Conservation (phyloP, 2,113 vertebrate genomes). For the Entelurus aequoreus region DNA sequence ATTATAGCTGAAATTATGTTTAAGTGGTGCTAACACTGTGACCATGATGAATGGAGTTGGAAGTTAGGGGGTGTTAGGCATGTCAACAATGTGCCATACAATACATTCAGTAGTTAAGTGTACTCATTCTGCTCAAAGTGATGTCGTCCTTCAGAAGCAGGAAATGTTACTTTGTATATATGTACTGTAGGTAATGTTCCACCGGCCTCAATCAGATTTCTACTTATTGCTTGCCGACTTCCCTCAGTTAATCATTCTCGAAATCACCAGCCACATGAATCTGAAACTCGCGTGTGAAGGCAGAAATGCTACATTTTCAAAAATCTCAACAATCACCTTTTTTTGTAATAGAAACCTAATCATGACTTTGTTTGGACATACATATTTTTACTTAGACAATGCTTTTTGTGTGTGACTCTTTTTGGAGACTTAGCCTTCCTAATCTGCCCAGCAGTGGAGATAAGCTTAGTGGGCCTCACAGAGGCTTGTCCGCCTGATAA, state of each 20-base stretch:
- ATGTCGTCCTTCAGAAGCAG: neutral
- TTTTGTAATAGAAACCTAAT: no score
- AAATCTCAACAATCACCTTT: no score
- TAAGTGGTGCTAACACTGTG: no score
- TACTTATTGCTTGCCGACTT: constrained; percentile 16
- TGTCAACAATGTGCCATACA: neutral
- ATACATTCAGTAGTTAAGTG: neutral
- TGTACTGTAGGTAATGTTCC: constrained; percentile 65
- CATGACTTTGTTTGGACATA: neutral
- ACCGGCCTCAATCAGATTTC: constrained; percentile 47
- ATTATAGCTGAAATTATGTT: no score
- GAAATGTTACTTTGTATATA: neutral
- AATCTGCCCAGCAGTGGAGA: constrained; percentile 16
- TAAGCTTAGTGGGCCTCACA: constrained; percentile 23
- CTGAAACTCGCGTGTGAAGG: neutral
- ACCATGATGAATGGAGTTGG: no score
- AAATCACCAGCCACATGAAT: constrained; percentile 12
- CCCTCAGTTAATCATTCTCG: constrained; percentile 49
- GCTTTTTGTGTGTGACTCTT: neutral
- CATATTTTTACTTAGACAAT: neutral
- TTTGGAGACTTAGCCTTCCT: constrained; percentile 5
- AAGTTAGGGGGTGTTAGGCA: neutral
- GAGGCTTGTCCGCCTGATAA: constrained; percentile 43
- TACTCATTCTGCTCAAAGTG: neutral
- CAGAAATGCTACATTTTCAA: neutral